Evolutionary conservation across 2,888 invertebrate genomes (phyloP), one percentile per base, ranked within the genome.

Genomic region (Patella depressa): DNA sequence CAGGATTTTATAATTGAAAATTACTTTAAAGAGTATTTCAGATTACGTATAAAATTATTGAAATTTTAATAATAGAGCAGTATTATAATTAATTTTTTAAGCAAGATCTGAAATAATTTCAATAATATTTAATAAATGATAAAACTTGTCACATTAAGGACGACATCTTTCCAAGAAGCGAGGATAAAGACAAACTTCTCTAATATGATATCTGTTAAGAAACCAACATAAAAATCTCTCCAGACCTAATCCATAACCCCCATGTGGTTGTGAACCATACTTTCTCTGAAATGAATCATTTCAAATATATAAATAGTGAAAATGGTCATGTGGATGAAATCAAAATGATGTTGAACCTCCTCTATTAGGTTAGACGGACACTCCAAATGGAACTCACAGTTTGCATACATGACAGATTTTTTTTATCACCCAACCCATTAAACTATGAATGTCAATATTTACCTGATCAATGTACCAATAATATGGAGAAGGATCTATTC

Each of bases 221-320:
- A 99, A 92, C 99, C 99, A 99, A 92, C 99, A 99, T 17, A 99
- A 93, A 92, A 99, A 98, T 73, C 99, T 94, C 93, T 99, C 99
- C 85, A 99, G 93, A 0, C 99, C 99, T 2, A 99, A 93, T 2
- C 99, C 99, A 92, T 98, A 99, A 71, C 99, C 99, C 79, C 99
- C 99, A 92, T 99, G 99, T 0, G 99, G 98, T 83, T 96, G 96
- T 0, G 96, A 94, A 70, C 99, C 99, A 92, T 98, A 99, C 91
- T 96, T 95, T 83, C 99, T 94, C 94, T 98, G 92, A 70, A 92
- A 92, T 78, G 79, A 80, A 75, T 78, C 2, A 71, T 59, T 45
- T 55, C 9, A 19, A 14, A 54, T 72, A 15, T 12, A 19, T 4
- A 19, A 65, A 9, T 12, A 19, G 19, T 65, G 3, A 9, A 65